These are phyloP conservation scores for Drosophila stalkeri DNA, from an alignment of 2,888 invertebrate species.

Conservation along the genomic window DNA sequence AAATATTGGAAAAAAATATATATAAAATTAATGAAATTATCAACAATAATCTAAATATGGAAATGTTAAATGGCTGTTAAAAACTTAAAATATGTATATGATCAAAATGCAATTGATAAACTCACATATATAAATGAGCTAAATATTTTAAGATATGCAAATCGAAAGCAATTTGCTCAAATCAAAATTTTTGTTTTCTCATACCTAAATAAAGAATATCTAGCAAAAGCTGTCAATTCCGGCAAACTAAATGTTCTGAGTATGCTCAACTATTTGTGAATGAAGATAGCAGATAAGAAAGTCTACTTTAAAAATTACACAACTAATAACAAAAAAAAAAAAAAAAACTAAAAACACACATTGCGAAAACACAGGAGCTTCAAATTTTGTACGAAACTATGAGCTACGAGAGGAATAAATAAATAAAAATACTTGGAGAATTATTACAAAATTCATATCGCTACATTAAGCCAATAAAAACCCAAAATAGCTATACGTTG, in stretches of 20 bases:
- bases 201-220: slow-evolving; percentile 24
- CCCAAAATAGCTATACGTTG: slow-evolving; percentile 42
- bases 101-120: slow-evolving; percentile 40
- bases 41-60: slow-evolving; percentile 61
- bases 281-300: slow-evolving; percentile 27
- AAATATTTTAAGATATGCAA: slow-evolving; percentile 34
- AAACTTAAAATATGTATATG: slow-evolving; percentile 21
- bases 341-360: neutral
- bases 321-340: neutral
- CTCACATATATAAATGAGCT: slow-evolving; percentile 31
- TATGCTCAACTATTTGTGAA: slow-evolving; percentile 31
- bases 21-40: slow-evolving; percentile 36
- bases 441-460: slow-evolving; percentile 65
- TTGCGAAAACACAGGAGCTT: slow-evolving; percentile 56
- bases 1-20: neutral
- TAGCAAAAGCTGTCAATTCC: slow-evolving; percentile 65
- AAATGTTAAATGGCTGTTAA: slow-evolving; percentile 74
- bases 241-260: slow-evolving; percentile 42
- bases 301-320: slow-evolving; percentile 50
- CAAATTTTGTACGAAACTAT: slow-evolving; percentile 67
- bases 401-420: slow-evolving; percentile 43
- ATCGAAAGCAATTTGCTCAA: slow-evolving; percentile 62
- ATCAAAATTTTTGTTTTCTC: slow-evolving; percentile 40
- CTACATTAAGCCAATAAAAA: slow-evolving; percentile 50
- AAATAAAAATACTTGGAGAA: slow-evolving; percentile 8